Evolutionary conservation across 2,113 vertebrate species (phyloP).

Genomic region (Capreolus pygargus): DNA sequence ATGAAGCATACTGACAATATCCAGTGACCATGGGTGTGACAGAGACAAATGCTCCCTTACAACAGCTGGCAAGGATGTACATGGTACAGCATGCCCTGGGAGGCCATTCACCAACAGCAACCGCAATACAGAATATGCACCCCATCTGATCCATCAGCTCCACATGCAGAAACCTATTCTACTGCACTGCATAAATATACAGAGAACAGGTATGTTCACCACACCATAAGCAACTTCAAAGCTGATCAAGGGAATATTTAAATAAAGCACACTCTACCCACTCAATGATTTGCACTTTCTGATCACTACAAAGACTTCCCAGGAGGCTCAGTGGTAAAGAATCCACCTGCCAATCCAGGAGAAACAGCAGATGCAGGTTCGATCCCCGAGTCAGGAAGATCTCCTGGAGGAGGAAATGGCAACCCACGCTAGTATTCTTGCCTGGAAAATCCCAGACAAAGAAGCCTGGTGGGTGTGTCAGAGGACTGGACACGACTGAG

Average conservation of each 20-base stretch:
- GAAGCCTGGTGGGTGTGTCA: not conserved
- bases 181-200: accelerated
- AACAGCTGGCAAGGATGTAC: not conserved
- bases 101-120: not conserved
- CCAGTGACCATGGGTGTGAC: not conserved
- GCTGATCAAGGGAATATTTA: not conserved
- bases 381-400: accelerated
- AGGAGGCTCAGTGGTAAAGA: not conserved
- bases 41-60: not conserved
- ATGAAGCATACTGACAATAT: not conserved
- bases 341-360: not conserved
- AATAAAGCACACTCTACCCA: not conserved
- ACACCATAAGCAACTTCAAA: not conserved
- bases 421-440: not conserved
- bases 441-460: not conserved
- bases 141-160: not conserved
- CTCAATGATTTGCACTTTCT: not conserved
- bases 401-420: not conserved
- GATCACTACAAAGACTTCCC: not conserved
- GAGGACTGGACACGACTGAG: not conserved
- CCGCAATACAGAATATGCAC: not conserved
- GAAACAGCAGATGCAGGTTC: not conserved
- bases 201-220: not conserved
- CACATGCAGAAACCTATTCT: not conserved
- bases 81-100: accelerated